Conservation (phyloP, 2,113 vertebrate species). For the Parus major region DNA sequence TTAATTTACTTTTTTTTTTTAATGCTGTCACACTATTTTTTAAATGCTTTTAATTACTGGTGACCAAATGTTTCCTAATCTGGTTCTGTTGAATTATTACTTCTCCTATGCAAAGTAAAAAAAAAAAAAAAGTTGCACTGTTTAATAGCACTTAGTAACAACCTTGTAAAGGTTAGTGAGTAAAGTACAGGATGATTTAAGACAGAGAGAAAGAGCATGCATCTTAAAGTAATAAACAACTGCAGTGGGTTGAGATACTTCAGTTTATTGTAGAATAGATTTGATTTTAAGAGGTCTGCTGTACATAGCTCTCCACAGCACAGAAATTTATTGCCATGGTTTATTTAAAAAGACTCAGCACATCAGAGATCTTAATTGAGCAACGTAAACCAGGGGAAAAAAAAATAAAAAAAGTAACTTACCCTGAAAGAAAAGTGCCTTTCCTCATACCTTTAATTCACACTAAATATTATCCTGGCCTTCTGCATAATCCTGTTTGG, state of each 20-base stretch:
- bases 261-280: background rate
- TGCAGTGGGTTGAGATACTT: background rate
- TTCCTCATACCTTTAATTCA: slow-evolving; percentile 19
- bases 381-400: background rate
- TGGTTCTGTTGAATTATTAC: background rate
- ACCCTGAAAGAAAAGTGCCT: background rate
- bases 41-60: background rate
- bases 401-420: background rate
- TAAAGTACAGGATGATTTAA: background rate
- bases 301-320: background rate
- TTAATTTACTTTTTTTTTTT: slow-evolving; percentile 11
- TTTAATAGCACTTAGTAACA: background rate
- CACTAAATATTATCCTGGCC: background rate
- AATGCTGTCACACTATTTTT: slow-evolving; percentile 22
- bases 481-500: slow-evolving; percentile 33
- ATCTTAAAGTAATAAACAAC: background rate
- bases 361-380: background rate
- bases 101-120: background rate
- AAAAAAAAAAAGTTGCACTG: background rate
- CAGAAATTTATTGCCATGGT: background rate
- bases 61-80: background rate
- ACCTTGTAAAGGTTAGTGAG: background rate
- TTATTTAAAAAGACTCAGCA: background rate
- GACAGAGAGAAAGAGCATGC: background rate
- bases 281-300: background rate